Conservation (phyloP, 2,113 vertebrate species). For the Miniopterus natalensis region DNA sequence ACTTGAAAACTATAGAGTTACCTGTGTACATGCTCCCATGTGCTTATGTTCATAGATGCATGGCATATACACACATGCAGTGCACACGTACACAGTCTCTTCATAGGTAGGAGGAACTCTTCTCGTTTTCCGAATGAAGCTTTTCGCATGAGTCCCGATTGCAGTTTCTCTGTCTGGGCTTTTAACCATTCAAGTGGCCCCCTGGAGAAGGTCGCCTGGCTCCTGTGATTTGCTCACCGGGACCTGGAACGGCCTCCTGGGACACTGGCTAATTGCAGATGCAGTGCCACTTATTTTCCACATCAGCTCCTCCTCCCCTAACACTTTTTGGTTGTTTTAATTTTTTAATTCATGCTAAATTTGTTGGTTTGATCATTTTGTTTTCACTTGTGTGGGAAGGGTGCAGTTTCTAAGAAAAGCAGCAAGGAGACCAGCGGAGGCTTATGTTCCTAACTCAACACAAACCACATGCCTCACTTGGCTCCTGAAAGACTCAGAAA, state of each 20-base stretch:
- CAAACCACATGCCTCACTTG: conserved; percentile 59
- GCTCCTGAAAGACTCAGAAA: conserved; percentile 41
- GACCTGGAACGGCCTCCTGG: too few relatives aligned
- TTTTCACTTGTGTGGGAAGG: not conserved
- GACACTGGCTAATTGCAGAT: not conserved
- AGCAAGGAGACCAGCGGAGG: conserved; percentile 6
- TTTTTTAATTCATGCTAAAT: conserved; percentile 7
- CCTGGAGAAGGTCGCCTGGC: not conserved
- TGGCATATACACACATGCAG: rapidly evolving
- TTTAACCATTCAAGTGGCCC: not conserved
- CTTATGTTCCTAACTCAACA: conserved; percentile 59
- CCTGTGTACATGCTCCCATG: rapidly evolving
- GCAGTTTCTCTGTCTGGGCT: not conserved
- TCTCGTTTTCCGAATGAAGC: not conserved
- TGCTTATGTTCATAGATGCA: not conserved
- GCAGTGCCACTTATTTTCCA: too few relatives aligned
- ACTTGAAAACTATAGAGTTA: not conserved
- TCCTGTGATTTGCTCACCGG: not conserved
- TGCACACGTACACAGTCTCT: not conserved
- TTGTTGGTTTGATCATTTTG: conserved; percentile 27
- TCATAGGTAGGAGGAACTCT: not conserved
- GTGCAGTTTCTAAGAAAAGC: conserved; percentile 58
- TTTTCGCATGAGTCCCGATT: not conserved
- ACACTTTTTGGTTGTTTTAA: not conserved
- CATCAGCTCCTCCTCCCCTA: rapidly evolving